Evolutionary conservation across 2,113 vertebrate genomes (phyloP), one percentile per base, ranked within the genome.

Genomic region (Larimichthys crocea): DNA sequence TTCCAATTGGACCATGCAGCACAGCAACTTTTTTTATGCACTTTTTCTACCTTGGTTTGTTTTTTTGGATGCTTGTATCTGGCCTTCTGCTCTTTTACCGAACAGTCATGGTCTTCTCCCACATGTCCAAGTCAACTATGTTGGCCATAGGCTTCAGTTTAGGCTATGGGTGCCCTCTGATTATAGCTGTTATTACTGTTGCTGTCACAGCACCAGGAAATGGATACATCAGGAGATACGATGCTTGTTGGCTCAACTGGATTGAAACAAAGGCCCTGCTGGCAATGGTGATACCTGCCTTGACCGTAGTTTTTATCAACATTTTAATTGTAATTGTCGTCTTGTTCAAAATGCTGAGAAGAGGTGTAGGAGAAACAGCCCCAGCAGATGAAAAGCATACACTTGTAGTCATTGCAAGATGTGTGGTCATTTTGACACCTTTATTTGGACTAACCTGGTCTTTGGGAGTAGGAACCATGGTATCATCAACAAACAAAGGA

Each of bases 1-100:
- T 90, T 52, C 76, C 83, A 14, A 1, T 85, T 24, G 76, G 35
- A 4, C 48, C 89, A 20, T 98, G 97, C 83, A 95, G 94, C 10
- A 83, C 94, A 0, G 93, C 93, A 56, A 97, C 96, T 0, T 98
- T 98, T 85, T 97, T 98, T 55, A 95, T 95, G 67, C 97, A 98
- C 84, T 95, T 96, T 67, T 97, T 97, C 88, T 99, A 98, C 69
- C 94, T 99, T 17, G 93, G 95, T 35, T 63, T 97, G 22, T 98
- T 99, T 90, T 99, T 98, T 86, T 99, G 97, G 97, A 98, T 99
- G 97, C 86, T 99, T 0, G 87, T 95, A 9, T 93, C 96, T 29
- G 96, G 95, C 0, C 93, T 98, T 26, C 92, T 98, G 49, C 96
- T 99, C 46, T 89, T 96, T 9, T 97, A 97, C 76, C 92, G 95